phyloP scores from a whole-genome alignment of 2,113 vertebrate species.

The Speoplatyrhinus poulsoni region DNA sequence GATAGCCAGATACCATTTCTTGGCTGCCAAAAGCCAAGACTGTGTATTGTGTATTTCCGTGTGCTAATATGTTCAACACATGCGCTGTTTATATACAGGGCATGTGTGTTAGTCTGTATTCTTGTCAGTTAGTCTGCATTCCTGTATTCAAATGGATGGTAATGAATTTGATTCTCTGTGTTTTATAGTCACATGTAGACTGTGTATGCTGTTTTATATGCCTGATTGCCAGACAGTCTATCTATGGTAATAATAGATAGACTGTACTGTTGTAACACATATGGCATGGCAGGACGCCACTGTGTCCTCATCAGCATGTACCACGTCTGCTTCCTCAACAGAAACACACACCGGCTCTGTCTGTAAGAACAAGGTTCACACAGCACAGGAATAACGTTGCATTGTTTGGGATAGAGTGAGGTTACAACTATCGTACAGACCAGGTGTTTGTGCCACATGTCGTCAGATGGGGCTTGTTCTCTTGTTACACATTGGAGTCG shows the following conservation, averaged over 20 bases:
- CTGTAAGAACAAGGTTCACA: constrained; percentile 10
- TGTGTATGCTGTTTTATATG: constrained; percentile 2
- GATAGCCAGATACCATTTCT: constrained; percentile 19
- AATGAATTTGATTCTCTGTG: not conserved
- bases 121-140: not conserved
- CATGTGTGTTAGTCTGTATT: not conserved
- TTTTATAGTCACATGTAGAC: not conserved
- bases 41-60: not conserved
- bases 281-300: constrained; percentile 16
- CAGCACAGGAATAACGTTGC: not conserved
- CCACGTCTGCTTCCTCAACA: constrained; percentile 49
- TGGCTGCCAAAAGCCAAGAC: not conserved
- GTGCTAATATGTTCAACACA: not conserved
- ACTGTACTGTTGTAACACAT: constrained; percentile 28
- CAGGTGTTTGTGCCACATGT: too few species aligned
- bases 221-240: constrained; percentile 12
- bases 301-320: constrained; percentile 51
- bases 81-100: not conserved
- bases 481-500: not conserved
- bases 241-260: not conserved
- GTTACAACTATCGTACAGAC: too few species aligned
- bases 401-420: too few species aligned
- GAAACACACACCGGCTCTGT: constrained; percentile 4
- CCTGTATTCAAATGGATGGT: not conserved
- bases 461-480: constrained; percentile 8